Evolutionary conservation across 2,113 vertebrate species (phyloP), one percentile per base, ranked within the genome.

Genomic region (Phalacrocorax brasilianus): DNA sequence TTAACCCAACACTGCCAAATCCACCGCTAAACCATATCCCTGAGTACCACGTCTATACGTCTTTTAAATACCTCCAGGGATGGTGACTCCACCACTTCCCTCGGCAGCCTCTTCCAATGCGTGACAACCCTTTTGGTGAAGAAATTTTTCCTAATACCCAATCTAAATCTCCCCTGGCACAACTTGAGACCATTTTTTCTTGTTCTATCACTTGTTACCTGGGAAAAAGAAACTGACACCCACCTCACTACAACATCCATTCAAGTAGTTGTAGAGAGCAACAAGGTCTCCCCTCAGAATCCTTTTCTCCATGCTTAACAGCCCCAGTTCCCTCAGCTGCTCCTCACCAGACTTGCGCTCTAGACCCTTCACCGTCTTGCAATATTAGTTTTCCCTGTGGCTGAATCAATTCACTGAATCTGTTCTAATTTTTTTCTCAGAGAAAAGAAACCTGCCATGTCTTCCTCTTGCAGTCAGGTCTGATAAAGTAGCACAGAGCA

Each of bases 31-130:
- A 42, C 45, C 32, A 32, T 14, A 32, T 14, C 38, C 30, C 30
- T 21, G 24, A 17, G 42, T 0, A 1, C 18, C n/a, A 21, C 3
- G 0, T 26, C 22, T 6, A 32, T 32, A 9, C 0, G 1, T 5
- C 22, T 56, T 56, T 28, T 13, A 22, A 63, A 66, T 11, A 38
- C n/a, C 18, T 42, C 9, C 9, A 3, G 52, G n/a, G 24, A n/a
- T 23, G 19, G 23, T 9, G 14, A 49, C 9, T 10, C 56, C 0
- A 47, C 9, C 18, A 9, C 38, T 21, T 38, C 27, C 65, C 22
- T 11, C 22, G 40, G 8, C 65, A 79, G 28, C 27, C 56, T 47
- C 3, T 28, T 52, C 12, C 44, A 50, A 2, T 14, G 44, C 4
- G 23, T 33, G 32, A 33, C 23, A 38, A 33, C 12, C 12, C 11